phyloP scores from a whole-genome alignment of 2,797 vertebrate genomes.

The Petrocephalus sullivani region DNA sequence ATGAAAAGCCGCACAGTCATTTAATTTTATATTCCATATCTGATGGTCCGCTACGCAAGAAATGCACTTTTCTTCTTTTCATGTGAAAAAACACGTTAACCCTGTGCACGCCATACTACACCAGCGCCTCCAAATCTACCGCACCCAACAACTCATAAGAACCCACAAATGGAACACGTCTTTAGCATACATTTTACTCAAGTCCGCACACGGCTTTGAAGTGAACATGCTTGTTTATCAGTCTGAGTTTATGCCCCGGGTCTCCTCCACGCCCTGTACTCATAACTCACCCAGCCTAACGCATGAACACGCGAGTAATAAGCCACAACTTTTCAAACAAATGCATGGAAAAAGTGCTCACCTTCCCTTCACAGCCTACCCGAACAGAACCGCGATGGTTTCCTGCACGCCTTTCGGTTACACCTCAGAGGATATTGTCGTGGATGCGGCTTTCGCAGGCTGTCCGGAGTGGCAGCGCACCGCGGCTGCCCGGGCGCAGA shows the following conservation, averaged over 20 bases:
- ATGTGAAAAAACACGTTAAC: not conserved
- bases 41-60: not conserved
- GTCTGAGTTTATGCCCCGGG: not conserved
- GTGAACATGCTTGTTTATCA: not conserved
- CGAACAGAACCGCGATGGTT: slow-evolving; percentile 22
- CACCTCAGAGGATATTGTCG: slow-evolving; percentile 57
- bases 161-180: not conserved
- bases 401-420: slow-evolving; percentile 47
- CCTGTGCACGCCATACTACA: not conserved
- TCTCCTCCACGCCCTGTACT: not conserved
- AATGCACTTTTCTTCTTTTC: not conserved
- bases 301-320: not conserved
- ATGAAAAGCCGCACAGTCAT: not conserved
- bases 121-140: not conserved
- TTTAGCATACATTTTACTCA: not conserved
- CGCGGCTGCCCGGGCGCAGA: slow-evolving; percentile 48
- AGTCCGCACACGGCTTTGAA: not conserved
- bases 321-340: slow-evolving; percentile 11
- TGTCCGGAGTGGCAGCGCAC: slow-evolving; percentile 44
- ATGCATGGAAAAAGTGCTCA: slow-evolving; percentile 21
- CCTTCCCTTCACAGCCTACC: slow-evolving; percentile 33
- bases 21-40: not conserved
- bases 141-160: not conserved
- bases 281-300: not conserved
- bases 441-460: slow-evolving; percentile 31